Evolutionary conservation across 64 coral and sea anemone genomes (phyloP).

Genomic region (Actinia equina): DNA sequence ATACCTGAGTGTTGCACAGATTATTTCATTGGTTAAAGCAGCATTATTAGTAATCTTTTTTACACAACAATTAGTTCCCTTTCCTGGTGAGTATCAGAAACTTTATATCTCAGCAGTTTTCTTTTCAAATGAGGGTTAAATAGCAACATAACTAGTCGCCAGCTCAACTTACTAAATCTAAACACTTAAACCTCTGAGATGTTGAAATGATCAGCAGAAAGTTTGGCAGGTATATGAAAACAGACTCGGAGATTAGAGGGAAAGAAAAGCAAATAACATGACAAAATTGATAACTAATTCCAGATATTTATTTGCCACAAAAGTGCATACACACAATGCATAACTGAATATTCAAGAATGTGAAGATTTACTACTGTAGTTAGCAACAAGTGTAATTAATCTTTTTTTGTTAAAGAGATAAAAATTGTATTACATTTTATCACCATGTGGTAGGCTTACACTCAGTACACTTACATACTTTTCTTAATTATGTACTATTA

Average conservation of each 20-base stretch:
- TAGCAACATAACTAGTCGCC: constrained; percentile 1
- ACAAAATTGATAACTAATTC: not conserved
- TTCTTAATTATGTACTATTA: not conserved
- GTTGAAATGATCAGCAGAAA: not conserved
- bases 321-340: too few species aligned
- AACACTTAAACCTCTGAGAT: constrained; percentile 10
- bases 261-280: not conserved
- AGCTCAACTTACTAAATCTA: constrained; percentile 3
- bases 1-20: not conserved
- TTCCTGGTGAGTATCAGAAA: not conserved
- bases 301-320: not conserved
- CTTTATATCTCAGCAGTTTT: constrained; percentile 9
- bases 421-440: too few species aligned
- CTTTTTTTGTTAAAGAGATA: too few species aligned
- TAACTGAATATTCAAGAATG: too few species aligned
- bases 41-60: not conserved
- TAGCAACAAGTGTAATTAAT: too few species aligned
- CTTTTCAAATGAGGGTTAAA: constrained; percentile 22
- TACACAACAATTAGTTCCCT: not conserved
- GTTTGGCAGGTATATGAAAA: not conserved
- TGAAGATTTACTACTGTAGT: too few species aligned
- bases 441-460: too few species aligned
- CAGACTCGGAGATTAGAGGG: not conserved
- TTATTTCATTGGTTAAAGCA: not conserved
- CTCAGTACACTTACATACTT: not conserved